Evolutionary conservation across 1,140 invertebrate genomes (phyloP), one percentile per base, ranked within the genome.

Genomic region (Drosophila punjabiensis): DNA sequence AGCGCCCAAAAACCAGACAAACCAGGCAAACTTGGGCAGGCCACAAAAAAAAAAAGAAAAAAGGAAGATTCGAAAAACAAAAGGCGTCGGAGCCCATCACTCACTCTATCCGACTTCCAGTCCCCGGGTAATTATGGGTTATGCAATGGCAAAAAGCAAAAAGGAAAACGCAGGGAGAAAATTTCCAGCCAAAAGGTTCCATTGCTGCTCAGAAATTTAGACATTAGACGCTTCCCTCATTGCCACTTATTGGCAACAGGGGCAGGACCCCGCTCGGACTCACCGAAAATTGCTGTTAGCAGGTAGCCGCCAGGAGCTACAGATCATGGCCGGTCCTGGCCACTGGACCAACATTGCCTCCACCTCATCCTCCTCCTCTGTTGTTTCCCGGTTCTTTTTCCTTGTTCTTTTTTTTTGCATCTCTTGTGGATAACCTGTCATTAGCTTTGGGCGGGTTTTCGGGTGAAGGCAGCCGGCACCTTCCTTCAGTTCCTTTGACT

Each of bases 161-260:
- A 24, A 24, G 24, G 24, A 24, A 24, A 24, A 71, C 50, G n/a
- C 50, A 56, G 41, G 68, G 60, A 43, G 62, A 52, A 28, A 70
- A 65, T 68, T 59, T 50, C 33, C 55, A 45, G 50, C 47, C 64
- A 73, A 84, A 84, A 83, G 68, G 65, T 73, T 60, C 59, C 70
- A 32, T 45, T 61, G 53, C 74, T 64, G 73, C 67, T 68, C 68
- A 70, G 77, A 90, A 90, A 90, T 90, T 86, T 90, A 90, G 86
- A 90, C 87, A 90, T 90, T 90, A 90, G 86, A 90, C 58, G 85
- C 74, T 76, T 43, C 43, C 66, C 75, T 66, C 75, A 74, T 76
- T 76, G 82, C 86, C 86, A 90, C 86, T 90, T 90, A 90, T 86
- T 90, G 86, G 79, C 86, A 90, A 90, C 69, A 58, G 50, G 56